These are phyloP conservation scores for Campodea augens DNA, from an alignment of 1,140 invertebrate genomes.

Conservation along the genomic window DNA sequence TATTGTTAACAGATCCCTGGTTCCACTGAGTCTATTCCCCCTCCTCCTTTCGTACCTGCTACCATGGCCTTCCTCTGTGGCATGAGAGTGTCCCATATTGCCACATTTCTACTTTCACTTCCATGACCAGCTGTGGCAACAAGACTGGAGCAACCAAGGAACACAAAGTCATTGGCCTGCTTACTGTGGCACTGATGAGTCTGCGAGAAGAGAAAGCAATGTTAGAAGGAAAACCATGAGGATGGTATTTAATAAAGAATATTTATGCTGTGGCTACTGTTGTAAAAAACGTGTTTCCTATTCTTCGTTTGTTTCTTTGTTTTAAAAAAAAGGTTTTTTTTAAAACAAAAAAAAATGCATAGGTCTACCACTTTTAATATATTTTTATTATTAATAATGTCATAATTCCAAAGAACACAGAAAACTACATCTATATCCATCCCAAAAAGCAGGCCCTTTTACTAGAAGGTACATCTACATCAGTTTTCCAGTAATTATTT, in stretches of 20 bases:
- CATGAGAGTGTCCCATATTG: slow-evolving; percentile 93
- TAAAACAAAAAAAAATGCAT: too few relatives aligned
- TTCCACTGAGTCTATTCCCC: too few relatives aligned
- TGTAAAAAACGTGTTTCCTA: too few relatives aligned
- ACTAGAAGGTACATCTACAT: too few relatives aligned
- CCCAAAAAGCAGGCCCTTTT: too few relatives aligned
- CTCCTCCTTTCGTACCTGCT: slow-evolving; percentile 47
- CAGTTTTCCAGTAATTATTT: too few relatives aligned
- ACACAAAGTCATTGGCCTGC: slow-evolving; percentile 91
- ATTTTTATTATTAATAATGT: too few relatives aligned
- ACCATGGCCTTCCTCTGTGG: slow-evolving; percentile 85
- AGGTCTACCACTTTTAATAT: too few relatives aligned
- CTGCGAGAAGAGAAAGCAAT: slow-evolving; percentile 28
- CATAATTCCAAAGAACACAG: too few relatives aligned
- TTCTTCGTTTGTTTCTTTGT: too few relatives aligned
- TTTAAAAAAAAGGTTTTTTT: neutral
- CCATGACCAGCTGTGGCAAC: slow-evolving; percentile 94
- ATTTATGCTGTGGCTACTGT: neutral
- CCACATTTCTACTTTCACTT: slow-evolving; percentile 93
- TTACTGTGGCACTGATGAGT: slow-evolving; percentile 93
- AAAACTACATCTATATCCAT: too few relatives aligned
- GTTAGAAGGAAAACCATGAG: neutral
- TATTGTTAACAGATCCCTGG: too few relatives aligned
- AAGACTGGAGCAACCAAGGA: slow-evolving; percentile 90
- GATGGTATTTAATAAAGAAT: neutral